Percentiles rank a stretch among this genome's conserved stretches.
phyloP scores from a whole-genome alignment of 2,888 invertebrate species.

The Mimas tiliae region DNA sequence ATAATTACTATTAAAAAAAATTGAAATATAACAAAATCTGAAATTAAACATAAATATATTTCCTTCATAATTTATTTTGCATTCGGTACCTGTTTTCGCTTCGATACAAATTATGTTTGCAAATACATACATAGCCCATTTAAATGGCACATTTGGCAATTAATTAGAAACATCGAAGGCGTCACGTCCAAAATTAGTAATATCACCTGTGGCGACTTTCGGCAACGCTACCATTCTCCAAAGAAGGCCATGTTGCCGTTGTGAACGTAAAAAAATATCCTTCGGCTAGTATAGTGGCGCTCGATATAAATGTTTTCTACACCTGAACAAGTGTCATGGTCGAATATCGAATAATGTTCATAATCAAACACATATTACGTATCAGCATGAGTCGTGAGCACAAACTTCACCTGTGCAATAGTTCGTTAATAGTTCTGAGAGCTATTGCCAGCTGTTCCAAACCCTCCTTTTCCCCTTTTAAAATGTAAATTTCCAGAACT shows the following conservation, averaged over 20 bases:
- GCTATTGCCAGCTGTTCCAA: no score
- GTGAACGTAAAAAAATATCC: conserved; percentile 66
- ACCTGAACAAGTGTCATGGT: conserved; percentile 17
- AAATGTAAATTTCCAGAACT: no score
- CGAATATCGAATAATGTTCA: conserved; percentile 6
- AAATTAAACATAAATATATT: no score
- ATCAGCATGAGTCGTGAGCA: not conserved
- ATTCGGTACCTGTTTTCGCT: no score
- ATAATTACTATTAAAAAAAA: no score
- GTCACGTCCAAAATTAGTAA: conserved; percentile 42
- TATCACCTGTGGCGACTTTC: conserved; percentile 53
- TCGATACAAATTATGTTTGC: not conserved
- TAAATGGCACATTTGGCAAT: conserved; percentile 28
- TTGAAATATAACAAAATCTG: no score
- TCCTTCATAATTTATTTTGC: no score
- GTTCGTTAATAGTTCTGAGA: no score
- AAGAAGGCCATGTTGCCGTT: conserved; percentile 55
- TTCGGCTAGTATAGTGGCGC: conserved; percentile 43
- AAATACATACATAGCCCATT: not conserved
- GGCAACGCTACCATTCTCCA: conserved; percentile 46
- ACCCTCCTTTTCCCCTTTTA: no score
- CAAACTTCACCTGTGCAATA: no score
- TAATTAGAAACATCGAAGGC: conserved; percentile 34
- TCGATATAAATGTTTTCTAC: conserved; percentile 16
- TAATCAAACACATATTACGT: not conserved